Conservation (phyloP, 2,888 invertebrate genomes). For the Branchipolynoe longqiensis region DNA sequence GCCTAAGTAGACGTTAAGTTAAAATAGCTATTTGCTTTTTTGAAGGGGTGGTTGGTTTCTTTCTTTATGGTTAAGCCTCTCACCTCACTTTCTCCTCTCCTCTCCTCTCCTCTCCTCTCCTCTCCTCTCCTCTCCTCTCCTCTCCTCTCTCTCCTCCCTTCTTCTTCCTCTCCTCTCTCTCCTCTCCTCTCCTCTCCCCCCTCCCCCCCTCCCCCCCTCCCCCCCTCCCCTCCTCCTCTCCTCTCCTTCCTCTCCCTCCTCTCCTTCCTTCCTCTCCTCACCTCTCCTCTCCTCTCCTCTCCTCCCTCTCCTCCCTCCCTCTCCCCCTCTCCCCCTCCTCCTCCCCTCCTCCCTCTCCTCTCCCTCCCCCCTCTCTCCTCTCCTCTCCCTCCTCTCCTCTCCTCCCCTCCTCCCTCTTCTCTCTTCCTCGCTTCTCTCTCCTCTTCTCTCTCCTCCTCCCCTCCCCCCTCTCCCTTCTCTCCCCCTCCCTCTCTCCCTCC, state of each 20-base stretch:
- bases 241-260: not conserved
- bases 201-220: not conserved
- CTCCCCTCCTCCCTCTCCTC: not conserved
- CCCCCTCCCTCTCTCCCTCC: constrained; percentile 18
- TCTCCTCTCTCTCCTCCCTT: not conserved
- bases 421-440: not conserved
- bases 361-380: too few species aligned
- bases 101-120: not conserved
- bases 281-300: not conserved
- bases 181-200: not conserved
- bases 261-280: constrained; percentile 4
- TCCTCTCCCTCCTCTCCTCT: too few species aligned
- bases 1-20: too few species aligned
- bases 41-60: too few species aligned
- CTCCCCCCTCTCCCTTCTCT: constrained; percentile 11
- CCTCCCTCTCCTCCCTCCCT: constrained; percentile 6
- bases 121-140: not conserved
- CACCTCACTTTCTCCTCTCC: too few species aligned
- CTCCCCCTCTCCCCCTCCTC: not conserved
- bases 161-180: not conserved
- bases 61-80: too few species aligned
- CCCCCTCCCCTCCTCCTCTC: not conserved
- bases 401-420: too few species aligned
- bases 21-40: too few species aligned
- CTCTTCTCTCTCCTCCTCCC: not conserved